Base-by-base conservation (phyloP, 1,140 invertebrate genomes). In the Telenomus remus region DNA sequence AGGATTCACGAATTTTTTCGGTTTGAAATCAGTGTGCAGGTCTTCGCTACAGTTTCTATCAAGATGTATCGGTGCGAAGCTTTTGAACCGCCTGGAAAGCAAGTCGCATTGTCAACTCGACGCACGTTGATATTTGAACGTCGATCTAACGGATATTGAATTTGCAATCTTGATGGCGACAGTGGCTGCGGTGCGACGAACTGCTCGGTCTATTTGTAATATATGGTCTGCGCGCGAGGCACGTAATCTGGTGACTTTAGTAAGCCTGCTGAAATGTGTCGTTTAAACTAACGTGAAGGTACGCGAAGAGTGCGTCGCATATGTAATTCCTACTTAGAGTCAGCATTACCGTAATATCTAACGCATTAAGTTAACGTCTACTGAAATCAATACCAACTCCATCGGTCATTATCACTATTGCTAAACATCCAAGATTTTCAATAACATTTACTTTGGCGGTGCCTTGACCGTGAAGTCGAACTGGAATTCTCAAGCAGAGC, bases 271-370 rank as follows among this genome's bases (percentile, higher is more conserved):
- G 76, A 86, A 84, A 85, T 85, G 85, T 85, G 81, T 82, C 83
- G 83, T 86, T 85, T 84, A 81, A 80, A 79, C 64, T 83, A 85
- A 85, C 85, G 85, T 87, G 84, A 82, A 81, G 84, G 85, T 86
- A 87, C 84, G 84, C 82, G 76, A 76, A 61, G 79, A 84, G 80
- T 82, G 84, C 79, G 78, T 82, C 78, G 85, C 81, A 86, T 87
- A 80, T 86, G 78, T 87, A 87, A 87, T 87, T 82, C 78, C 81
- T 86, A 80, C 82, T 86, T 83, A 82, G 78, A 85, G 80, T 83
- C 82, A 79, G 79, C 79, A 86, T 85, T 86, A 85, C 80, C 49
- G 78, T 85, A 84, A 86, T 81, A 83, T 85, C 84, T 83, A 77
- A 71, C 76, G 78, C 84, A 84, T 85, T 83, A 84, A 83, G 79